Percentiles rank a stretch among this genome's conserved stretches.
phyloP scores from a whole-genome alignment of 2,113 vertebrate genomes.

The Dolichallabes microphthalmus region DNA sequence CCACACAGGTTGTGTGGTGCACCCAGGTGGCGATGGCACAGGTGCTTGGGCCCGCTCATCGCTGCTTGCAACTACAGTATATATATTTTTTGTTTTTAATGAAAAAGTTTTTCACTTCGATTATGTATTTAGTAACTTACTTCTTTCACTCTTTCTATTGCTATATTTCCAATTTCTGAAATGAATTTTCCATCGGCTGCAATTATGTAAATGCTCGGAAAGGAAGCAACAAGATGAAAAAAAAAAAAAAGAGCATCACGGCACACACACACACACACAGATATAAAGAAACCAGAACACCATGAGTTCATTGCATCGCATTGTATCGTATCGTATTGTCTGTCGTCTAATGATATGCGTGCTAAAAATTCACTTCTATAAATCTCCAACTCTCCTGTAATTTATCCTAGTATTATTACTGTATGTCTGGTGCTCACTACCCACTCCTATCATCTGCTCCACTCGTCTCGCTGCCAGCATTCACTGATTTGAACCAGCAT shows the following conservation, averaged over 20 bases:
- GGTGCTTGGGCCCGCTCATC: too few relatives aligned
- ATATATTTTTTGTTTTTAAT: not conserved
- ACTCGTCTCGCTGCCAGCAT: not conserved
- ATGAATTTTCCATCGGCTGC: not conserved
- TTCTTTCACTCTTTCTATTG: not conserved
- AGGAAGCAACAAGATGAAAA: not conserved
- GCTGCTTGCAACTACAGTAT: not conserved
- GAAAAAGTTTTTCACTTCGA: not conserved
- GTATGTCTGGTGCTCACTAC: not conserved
- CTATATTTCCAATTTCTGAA: not conserved
- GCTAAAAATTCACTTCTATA: not conserved
- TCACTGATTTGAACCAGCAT: not conserved
- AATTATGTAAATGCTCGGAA: not conserved
- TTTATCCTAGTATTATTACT: slow-evolving; percentile 11
- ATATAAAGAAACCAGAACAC: not conserved
- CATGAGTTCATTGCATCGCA: not conserved
- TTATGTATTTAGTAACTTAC: not conserved
- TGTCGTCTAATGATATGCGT: not conserved
- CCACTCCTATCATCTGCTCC: slow-evolving; percentile 13
- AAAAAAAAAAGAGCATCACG: not conserved
- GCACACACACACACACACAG: not conserved
- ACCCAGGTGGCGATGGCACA: too few relatives aligned
- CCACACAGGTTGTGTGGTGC: too few relatives aligned
- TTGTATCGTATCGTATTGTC: not conserved
- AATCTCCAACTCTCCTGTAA: not conserved